Evolutionary conservation across 2,888 invertebrate genomes (phyloP).

Genomic region (Andrena fulva): DNA sequence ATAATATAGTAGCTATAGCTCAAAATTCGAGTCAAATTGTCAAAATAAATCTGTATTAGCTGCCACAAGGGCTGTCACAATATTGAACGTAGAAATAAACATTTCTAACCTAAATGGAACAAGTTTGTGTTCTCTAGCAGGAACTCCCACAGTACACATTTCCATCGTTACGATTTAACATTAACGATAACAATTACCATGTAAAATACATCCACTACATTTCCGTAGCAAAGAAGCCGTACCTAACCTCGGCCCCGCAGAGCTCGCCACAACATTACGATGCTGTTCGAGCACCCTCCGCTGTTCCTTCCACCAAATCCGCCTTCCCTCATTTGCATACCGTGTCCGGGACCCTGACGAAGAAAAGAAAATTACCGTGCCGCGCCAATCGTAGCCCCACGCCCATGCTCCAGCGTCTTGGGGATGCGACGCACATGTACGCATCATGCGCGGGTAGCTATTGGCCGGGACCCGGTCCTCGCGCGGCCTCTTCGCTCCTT

Average conservation of each 20-base stretch:
- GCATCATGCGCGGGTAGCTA: conserved; percentile 59
- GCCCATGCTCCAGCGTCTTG: conserved; percentile 70
- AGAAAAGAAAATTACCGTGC: conserved; percentile 32
- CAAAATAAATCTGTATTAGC: too few relatives aligned
- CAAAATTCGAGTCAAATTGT: too few relatives aligned
- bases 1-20: too few relatives aligned
- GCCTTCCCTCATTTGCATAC: conserved; percentile 33
- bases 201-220: too few relatives aligned
- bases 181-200: too few relatives aligned
- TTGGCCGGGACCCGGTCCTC: conserved; percentile 61
- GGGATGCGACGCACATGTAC: conserved; percentile 77
- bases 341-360: conserved; percentile 4
- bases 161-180: too few relatives aligned
- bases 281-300: background rate
- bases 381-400: conserved; percentile 60
- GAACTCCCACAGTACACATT: too few relatives aligned
- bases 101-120: too few relatives aligned
- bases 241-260: background rate
- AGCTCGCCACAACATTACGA: background rate
- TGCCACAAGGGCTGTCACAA: too few relatives aligned
- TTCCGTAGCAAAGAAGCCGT: background rate
- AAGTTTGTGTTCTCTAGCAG: too few relatives aligned
- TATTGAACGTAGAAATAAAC: too few relatives aligned
- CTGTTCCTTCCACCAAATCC: conserved; percentile 8
- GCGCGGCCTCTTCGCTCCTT: background rate